Evolutionary conservation across 1,140 invertebrate genomes (phyloP).

Genomic region (Apis florea): DNA sequence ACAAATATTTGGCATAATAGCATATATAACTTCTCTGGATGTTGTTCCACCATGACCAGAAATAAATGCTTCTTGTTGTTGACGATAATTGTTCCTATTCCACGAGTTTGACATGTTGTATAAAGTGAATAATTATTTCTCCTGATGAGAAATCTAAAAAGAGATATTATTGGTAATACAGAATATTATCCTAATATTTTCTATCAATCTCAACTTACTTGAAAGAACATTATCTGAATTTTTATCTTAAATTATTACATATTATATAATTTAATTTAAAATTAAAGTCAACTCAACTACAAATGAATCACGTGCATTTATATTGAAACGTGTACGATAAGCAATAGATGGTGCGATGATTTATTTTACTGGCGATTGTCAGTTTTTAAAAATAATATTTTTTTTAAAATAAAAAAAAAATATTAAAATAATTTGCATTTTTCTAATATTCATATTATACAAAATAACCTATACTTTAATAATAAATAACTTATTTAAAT

Average conservation of each 20-base stretch:
- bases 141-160: constrained; percentile 13
- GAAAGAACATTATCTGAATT: background rate
- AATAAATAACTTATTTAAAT: background rate
- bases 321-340: background rate
- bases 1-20: constrained; percentile 78
- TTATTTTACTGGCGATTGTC: background rate
- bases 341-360: constrained; percentile 18
- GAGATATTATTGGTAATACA: background rate
- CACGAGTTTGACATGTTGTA: constrained; percentile 37
- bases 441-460: too few relatives aligned
- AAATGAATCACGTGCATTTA: background rate
- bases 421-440: background rate
- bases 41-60: constrained; percentile 72
- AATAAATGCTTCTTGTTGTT: constrained; percentile 72
- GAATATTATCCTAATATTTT: background rate
- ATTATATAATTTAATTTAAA: background rate
- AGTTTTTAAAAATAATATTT: background rate
- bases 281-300: background rate
- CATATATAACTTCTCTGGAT: constrained; percentile 74
- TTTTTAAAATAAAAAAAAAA: too few relatives aligned
- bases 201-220: background rate
- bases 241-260: background rate
- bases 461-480: too few relatives aligned
- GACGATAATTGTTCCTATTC: constrained; percentile 66
- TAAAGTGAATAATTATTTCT: constrained; percentile 2